Conservation (phyloP, 2,113 vertebrate genomes). For the Percina caprodes region DNA sequence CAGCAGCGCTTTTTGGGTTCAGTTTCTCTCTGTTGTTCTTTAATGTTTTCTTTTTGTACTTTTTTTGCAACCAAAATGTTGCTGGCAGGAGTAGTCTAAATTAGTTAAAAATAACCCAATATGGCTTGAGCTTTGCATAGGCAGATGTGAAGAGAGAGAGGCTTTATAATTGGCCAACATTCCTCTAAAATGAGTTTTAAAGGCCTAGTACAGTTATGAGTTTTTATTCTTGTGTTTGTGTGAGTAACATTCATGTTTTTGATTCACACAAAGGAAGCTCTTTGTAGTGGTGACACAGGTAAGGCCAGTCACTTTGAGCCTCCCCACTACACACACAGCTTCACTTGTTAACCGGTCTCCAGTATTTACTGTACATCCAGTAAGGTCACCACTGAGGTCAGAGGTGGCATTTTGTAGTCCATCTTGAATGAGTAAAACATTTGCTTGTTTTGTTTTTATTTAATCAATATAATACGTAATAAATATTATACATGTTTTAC, state of each 20-base stretch:
- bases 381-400: background rate
- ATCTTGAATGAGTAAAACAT: background rate
- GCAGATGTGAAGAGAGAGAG: background rate
- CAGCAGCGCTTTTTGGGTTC: background rate
- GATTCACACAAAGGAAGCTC: slow-evolving; percentile 40
- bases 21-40: slow-evolving; percentile 14
- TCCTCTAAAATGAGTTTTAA: background rate
- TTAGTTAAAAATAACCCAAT: slow-evolving; percentile 49
- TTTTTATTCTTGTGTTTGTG: background rate
- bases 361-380: slow-evolving; percentile 5
- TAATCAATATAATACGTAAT: background rate
- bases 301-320: slow-evolving; percentile 41
- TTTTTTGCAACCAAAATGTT: background rate
- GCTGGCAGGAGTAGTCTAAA: slow-evolving; percentile 10
- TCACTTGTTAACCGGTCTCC: slow-evolving; percentile 13
- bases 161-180: background rate
- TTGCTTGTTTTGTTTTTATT: background rate
- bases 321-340: slow-evolving; percentile 9
- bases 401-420: slow-evolving; percentile 1
- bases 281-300: slow-evolving; percentile 56
- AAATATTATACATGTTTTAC: background rate
- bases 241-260: background rate
- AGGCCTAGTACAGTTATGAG: background rate
- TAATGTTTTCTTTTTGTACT: slow-evolving; percentile 3
- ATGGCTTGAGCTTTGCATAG: background rate